Evolutionary conservation across 2,888 invertebrate species (phyloP), one percentile per base, ranked within the genome.

Genomic region (Odontothrips loti): DNA sequence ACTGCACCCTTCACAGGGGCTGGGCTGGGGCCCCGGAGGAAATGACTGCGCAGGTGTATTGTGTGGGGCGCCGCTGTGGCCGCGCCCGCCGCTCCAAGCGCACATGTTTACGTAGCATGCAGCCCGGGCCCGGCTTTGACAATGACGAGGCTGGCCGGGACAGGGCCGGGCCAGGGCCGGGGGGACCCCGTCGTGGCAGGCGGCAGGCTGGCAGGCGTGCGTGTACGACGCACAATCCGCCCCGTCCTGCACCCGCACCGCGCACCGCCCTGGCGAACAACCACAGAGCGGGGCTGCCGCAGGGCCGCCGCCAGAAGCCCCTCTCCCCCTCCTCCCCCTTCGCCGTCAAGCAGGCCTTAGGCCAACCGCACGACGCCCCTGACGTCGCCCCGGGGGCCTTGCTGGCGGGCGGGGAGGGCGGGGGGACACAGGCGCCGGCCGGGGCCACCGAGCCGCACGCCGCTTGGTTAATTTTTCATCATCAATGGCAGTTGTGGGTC

Each of bases 401-500:
- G 34, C 34, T 4, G 34, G 34, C 34, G 34, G 34, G 34, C 3
- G 34, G 34, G 34, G 34, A 43, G 6, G 34, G 34, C 3, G 34
- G 34, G 34, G 34, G 34, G 34, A 4, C 3, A 43, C 34, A 43
- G 6, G 3, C 6, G 34, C 34, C 3, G 34, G 34, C 3, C 3
- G 34, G 34, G 34, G 15, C 63, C 63, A n/a, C 63, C 63, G 63
- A 23, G 68, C 68, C 68, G 23, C 68, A 23, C 23, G 68, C 11
- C 9, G 68, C 23, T n/a, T 68, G 68, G 23, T 68, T 68, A 68
- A 68, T 68, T 68, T 68, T 68, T 68, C 68, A 68, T 68, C 68
- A 68, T 68, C 68, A 68, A 68, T 68, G 68, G 68, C 8, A 68
- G 68, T 68, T 68, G 68, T 68, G 68, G 68, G 68, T 23, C 68